Evolutionary conservation across 2,888 invertebrate species (phyloP), one percentile per base, ranked within the genome.

Genomic region (Heteromyza rotundicornis): DNA sequence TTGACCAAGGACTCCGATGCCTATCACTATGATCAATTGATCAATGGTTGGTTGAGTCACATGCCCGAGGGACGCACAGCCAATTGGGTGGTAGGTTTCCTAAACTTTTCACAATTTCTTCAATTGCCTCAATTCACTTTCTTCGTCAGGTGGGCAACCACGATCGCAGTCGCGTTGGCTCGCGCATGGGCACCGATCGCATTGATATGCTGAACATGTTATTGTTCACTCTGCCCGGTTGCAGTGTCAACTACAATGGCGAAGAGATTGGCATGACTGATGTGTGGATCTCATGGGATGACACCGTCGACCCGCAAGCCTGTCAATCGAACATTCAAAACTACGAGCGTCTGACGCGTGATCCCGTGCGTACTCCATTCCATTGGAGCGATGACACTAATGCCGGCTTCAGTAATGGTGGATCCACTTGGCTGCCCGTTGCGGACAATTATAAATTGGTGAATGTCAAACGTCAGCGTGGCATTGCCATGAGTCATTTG

Each of bases 151-250:
- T 92, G 73, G 93, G 93, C 19, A 94, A 93, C 77, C 93, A 93
- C 68, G 93, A 94, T 74, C 86, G 88, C 17, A 85, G 79, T 53
- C 86, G 94, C 68, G 86, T 89, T 10, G 90, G 89, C 0, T 86
- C 89, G 0, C 87, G 93, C 64, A 88, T 89, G 65, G 91, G 91
- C 1, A 82, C 84, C 0, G 86, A 88, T 60, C 85, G 90, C 69
- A 88, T 89, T 0, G 94, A 95, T 79, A 89, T 89, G 19, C 86
- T 93, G 67, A 92, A 93, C 73, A 92, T 95, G 89, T 78, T 97
- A 53, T 83, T 89, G 2, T 84, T 92, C 71, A 85, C 94, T 7
- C 84, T 96, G 57, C 95, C 95, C 2, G 96, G 96, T 23, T 87
- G 92, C 10, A 89, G 90, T 52, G 88, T 95, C 1, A 91, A 91